Conservation (phyloP, 2,888 invertebrate species). For the Macrosiphum euphorbiae region DNA sequence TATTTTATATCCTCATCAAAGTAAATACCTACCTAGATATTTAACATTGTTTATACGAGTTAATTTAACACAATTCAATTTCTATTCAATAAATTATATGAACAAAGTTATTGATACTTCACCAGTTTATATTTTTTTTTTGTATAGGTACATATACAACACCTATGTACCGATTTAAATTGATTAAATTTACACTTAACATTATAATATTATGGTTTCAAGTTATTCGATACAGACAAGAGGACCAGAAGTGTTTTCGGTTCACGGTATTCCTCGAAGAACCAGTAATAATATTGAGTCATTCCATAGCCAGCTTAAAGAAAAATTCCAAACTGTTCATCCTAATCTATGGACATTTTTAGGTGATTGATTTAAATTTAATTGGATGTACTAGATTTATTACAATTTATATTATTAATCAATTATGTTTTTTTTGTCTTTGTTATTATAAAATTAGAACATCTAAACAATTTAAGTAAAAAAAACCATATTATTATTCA, state of each 20-base stretch:
- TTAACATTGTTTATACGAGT: slow-evolving; percentile 2
- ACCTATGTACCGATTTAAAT: too few species aligned
- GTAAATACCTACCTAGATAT: neutral
- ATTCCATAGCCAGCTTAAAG: neutral
- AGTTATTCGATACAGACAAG: neutral
- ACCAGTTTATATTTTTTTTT: too few species aligned
- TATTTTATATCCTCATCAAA: neutral
- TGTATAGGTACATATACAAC: too few species aligned
- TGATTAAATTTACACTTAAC: too few species aligned
- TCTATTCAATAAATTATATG: too few species aligned
- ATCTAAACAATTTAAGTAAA: neutral
- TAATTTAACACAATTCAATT: slow-evolving; percentile 26
- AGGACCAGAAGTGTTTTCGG: neutral
- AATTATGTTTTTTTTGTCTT: neutral
- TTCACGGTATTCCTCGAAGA: neutral
- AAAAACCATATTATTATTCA: neutral
- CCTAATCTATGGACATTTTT: neutral
- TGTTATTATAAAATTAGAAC: neutral
- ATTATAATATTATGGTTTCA: neutral
- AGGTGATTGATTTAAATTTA: neutral
- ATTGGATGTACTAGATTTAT: neutral
- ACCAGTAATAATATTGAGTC: neutral
- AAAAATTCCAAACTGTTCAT: neutral
- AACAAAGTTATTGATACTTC: too few species aligned
- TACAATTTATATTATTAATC: neutral